Percentiles rank a stretch among this genome's conserved stretches.
Evolutionary conservation across 2,888 invertebrate species (phyloP).

Genomic region (Maniola hyperantus): DNA sequence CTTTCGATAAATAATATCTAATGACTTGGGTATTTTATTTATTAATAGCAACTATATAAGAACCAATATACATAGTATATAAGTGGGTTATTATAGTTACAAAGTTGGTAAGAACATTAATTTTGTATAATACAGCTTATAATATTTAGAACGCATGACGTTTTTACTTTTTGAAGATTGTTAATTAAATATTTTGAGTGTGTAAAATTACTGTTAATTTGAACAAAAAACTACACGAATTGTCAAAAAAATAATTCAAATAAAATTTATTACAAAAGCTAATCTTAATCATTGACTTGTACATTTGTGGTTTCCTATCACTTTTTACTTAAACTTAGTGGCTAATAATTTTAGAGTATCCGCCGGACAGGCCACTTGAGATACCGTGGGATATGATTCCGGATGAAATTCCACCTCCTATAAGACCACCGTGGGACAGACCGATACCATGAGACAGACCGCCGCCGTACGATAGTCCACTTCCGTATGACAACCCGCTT

Average conservation of each 20-base stretch:
- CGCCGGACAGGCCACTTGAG: constrained; percentile 36
- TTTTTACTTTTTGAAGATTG: constrained; percentile 11
- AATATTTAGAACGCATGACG: not conserved
- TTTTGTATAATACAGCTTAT: constrained; percentile 2
- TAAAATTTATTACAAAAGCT: constrained; percentile 33
- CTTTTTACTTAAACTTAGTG: constrained; percentile 40
- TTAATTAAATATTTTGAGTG: constrained; percentile 6
- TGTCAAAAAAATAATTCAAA: constrained; percentile 23
- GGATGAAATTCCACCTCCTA: constrained; percentile 22
- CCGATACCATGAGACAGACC: constrained; percentile 25
- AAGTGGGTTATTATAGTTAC: constrained; percentile 9
- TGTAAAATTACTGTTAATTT: constrained; percentile 25
- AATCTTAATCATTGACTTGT: constrained; percentile 43
- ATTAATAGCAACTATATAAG: constrained; percentile 6
- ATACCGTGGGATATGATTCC: constrained; percentile 24
- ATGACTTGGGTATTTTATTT: constrained; percentile 11
- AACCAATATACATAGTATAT: constrained; percentile 14
- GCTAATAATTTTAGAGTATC: constrained; percentile 42
- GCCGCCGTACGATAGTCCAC: constrained; percentile 14
- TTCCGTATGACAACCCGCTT: constrained; percentile 10
- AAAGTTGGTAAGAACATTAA: not conserved
- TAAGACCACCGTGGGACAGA: constrained; percentile 21
- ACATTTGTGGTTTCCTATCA: constrained; percentile 36
- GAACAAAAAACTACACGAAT: constrained; percentile 18
- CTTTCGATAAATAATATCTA: constrained; percentile 14